Base-by-base conservation (phyloP, 2,113 vertebrate genomes). In the Dunckerocampus dactyliophorus region DNA sequence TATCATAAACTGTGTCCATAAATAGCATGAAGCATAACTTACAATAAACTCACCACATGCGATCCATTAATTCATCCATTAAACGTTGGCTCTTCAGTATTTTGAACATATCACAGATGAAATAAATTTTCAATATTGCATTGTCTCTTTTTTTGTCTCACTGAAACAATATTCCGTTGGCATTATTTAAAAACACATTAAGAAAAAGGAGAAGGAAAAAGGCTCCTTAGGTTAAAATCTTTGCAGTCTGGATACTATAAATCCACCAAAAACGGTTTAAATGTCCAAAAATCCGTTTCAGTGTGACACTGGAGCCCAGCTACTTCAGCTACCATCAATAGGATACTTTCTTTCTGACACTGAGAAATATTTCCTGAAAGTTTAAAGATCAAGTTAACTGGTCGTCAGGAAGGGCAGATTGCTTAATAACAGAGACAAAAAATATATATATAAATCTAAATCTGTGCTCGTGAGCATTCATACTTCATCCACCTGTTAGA, bases 1-100 rank as follows among this genome's bases (percentile, higher is more conserved):
- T 62, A 78, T 77, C 72, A 69, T 81, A 80, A 84, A 84, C 76
- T 50, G 49, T 67, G 56, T 57, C 66, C 52, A 28, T 64, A 59
- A 19, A 13, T 14, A 39, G 31, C 34, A 34, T 39, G 11, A 71
- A 72, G 65, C 62, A 74, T 62, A 58, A 39, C 37, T 39, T 9
- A 8, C 37, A 72, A 66, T 53, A 66, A 67, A 74, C 60, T 39
- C 46, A 43, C 71, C 55, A 72, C 59, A 31, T 67, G 71, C 24
- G 50, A 83, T 81, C 62, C 42, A 75, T 86, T 77, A 82, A 65
- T 39, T 39, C 37, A 8, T 47, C 42, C 13, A 20, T 11, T 28
- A 58, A 59, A 71, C 46, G 77, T 68, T 21, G 24, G 59, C 55
- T 72, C 59, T 22, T n/a, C n/a, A n/a, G 56, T n/a, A 53, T 34